phyloP scores from a whole-genome alignment of 2,888 invertebrate species.

The Polyploca ridens region DNA sequence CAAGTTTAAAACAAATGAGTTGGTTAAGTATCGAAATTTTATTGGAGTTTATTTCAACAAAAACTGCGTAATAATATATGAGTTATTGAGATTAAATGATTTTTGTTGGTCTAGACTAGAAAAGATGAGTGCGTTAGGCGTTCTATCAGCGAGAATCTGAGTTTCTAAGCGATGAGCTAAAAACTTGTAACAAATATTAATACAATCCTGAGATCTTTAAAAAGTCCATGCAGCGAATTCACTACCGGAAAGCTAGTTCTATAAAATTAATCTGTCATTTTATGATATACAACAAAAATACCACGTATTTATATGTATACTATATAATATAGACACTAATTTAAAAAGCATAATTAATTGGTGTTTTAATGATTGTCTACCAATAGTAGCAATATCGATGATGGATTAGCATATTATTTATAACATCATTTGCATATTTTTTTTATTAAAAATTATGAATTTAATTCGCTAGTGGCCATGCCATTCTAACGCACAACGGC shows the following conservation, averaged over 20 bases:
- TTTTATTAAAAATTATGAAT: background rate
- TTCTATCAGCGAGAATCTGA: too few species aligned
- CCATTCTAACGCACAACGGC: conserved; percentile 38
- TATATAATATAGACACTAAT: background rate
- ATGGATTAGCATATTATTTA: conserved; percentile 3
- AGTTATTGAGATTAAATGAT: too few species aligned
- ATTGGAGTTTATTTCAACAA: too few species aligned
- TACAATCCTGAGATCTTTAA: too few species aligned
- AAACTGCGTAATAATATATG: too few species aligned
- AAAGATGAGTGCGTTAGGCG: too few species aligned
- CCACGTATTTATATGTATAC: background rate
- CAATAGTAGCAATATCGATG: background rate
- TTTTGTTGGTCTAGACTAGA: too few species aligned
- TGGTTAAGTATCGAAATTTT: too few species aligned
- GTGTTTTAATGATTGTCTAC: background rate
- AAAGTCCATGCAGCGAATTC: too few species aligned
- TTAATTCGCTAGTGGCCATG: conserved; percentile 7
- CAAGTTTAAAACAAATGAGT: too few species aligned
- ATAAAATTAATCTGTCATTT: background rate
- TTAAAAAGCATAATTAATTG: background rate
- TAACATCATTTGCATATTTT: background rate
- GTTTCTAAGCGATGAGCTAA: too few species aligned
- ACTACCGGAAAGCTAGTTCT: background rate
- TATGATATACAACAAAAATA: background rate
- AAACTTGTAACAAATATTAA: too few species aligned